Conservation (phyloP, 2,888 invertebrate species). For the Epistrophe grossulariae region DNA sequence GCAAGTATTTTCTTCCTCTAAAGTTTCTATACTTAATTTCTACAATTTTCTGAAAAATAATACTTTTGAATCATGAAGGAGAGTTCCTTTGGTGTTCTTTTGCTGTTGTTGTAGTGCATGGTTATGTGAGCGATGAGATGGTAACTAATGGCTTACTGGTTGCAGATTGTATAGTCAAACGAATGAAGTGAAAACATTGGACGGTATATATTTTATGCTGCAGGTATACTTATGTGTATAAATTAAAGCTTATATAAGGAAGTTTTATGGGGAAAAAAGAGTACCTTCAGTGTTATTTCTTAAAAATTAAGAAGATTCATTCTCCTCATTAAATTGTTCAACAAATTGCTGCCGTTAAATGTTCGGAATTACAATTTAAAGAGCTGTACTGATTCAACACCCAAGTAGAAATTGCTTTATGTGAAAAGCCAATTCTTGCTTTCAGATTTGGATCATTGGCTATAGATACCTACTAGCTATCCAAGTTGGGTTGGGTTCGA, state of each 20-base stretch:
- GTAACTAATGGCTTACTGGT: constrained; percentile 12
- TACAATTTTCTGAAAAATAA: constrained; percentile 49
- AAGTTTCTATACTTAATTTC: constrained; percentile 19
- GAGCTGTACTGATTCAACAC: too few relatives aligned
- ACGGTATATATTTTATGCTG: too few relatives aligned
- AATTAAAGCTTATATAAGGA: neutral
- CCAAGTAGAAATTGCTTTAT: too few relatives aligned
- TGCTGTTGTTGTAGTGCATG: neutral
- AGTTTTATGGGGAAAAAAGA: neutral
- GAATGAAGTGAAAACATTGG: too few relatives aligned
- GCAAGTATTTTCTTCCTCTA: neutral
- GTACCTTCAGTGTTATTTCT: neutral
- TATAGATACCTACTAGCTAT: too few relatives aligned
- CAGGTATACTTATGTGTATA: too few relatives aligned
- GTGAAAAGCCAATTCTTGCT: too few relatives aligned
- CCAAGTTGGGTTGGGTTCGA: too few relatives aligned
- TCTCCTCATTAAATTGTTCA: too few relatives aligned
- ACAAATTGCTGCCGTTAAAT: too few relatives aligned
- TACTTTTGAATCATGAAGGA: constrained; percentile 36
- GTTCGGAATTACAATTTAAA: too few relatives aligned
- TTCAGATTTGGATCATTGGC: too few relatives aligned
- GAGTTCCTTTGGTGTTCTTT: neutral
- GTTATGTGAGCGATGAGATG: constrained; percentile 32
- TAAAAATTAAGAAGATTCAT: neutral
- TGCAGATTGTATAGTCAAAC: neutral